A percentile compares a stretch with the other conserved stretches of the same genome.
phyloP scores from a whole-genome alignment of 2,113 vertebrate species.

The Gila orcuttii region DNA sequence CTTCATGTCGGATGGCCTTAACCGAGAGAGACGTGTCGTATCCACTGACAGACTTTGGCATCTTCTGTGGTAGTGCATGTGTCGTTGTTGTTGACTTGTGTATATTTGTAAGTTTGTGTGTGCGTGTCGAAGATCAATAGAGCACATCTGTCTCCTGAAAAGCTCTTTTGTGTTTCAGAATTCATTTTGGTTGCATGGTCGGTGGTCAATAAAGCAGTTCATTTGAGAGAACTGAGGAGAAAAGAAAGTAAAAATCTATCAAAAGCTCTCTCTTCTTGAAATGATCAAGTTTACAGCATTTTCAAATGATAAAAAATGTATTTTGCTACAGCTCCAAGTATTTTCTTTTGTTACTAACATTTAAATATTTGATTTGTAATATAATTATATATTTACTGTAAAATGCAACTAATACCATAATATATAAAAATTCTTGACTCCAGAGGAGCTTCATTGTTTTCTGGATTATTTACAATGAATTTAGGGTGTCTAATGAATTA shows the following conservation, averaged over 20 bases:
- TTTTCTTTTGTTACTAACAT: not conserved
- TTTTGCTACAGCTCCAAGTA: not conserved
- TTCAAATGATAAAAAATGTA: not conserved
- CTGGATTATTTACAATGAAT: too few relatives aligned
- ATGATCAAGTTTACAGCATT: not conserved
- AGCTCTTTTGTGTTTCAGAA: constrained; percentile 6
- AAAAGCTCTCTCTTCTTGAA: not conserved
- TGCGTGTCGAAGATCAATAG: not conserved
- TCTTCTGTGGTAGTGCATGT: not conserved
- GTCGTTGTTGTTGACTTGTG: not conserved
- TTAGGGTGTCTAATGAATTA: not conserved
- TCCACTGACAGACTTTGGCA: constrained; percentile 27
- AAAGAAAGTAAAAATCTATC: not conserved
- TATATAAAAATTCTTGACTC: too few relatives aligned
- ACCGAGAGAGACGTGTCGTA: not conserved
- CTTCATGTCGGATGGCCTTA: constrained; percentile 5
- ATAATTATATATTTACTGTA: not conserved
- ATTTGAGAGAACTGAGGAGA: not conserved
- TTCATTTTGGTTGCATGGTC: not conserved
- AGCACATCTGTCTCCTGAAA: not conserved
- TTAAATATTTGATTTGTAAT: not conserved
- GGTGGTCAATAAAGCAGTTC: constrained; percentile 8
- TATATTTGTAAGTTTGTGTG: not conserved
- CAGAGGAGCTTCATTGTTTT: too few relatives aligned
- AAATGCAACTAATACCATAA: too few relatives aligned